phyloP scores from a whole-genome alignment of 2,888 invertebrate genomes.

The Sinohyriopsis cumingii region DNA sequence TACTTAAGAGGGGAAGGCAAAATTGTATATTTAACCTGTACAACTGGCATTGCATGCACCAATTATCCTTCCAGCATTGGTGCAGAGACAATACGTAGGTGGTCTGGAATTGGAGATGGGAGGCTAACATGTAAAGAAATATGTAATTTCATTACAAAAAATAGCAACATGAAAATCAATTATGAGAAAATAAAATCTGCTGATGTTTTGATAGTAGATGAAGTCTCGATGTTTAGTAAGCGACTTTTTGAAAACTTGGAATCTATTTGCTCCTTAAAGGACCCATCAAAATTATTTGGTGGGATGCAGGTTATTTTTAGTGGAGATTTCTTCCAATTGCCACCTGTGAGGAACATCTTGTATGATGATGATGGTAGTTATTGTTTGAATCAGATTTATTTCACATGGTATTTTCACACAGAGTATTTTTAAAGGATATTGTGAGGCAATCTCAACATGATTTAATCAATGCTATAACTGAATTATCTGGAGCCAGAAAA shows the following conservation, averaged over 20 bases:
- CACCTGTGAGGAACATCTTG: no score
- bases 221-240: conserved; percentile 23
- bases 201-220: conserved; percentile 3
- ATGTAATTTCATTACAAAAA: no score
- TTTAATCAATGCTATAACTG: background rate
- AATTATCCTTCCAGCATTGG: background rate
- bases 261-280: conserved; percentile 9
- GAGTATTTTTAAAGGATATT: conserved; percentile 9
- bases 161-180: no score
- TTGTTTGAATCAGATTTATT: no score
- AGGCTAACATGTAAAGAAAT: no score
- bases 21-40: conserved; percentile 9
- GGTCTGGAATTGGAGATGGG: no score
- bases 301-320: no score
- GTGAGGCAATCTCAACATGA: conserved; percentile 5
- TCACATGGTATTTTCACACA: conserved; percentile 12
- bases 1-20: background rate
- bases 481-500: background rate
- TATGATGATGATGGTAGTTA: no score
- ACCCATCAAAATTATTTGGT: background rate
- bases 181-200: no score
- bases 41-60: conserved; percentile 13
- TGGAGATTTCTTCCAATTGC: no score
- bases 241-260: conserved; percentile 10
- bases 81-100: no score